Evolutionary conservation across 2,888 invertebrate genomes (phyloP), one percentile per base, ranked within the genome.

Genomic region (Beris morrisii): DNA sequence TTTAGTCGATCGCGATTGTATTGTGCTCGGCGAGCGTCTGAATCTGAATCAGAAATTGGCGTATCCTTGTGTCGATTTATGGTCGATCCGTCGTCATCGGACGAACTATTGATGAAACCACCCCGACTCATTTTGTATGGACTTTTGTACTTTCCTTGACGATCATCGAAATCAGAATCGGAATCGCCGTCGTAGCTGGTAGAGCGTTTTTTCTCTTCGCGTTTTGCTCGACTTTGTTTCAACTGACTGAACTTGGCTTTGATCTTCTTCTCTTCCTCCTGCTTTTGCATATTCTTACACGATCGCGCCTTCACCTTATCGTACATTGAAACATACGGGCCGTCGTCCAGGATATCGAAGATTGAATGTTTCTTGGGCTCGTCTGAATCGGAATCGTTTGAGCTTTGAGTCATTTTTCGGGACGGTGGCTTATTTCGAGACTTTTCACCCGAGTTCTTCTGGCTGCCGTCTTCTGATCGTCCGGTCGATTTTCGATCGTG

Each of bases 251-350:
- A 95, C 80, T 94, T 93, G 7, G 94, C 93, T 79, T 94, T 92
- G 63, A 92, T 88, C 76, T 93, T 93, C 77, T 93, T 93, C 79
- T 93, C 92, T 79, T 94, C 93, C 76, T 92, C 92, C 76, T 93
- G 89, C 76, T 93, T 93, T 77, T 93, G 92, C 90, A 93, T 92
- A 78, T 94, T 95, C 80, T 95, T 94, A 74, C 93, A 94, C 30
- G 95, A 94, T 48, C 95, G 86, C 4, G 95, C 95, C 80, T 95
- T 95, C 0, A 95, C 95, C 82, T 97, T 97, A 78, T 97, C 97
- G 78, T 97, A 97, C 97, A 97, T 97, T 9, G 96, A 96, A 68
- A 95, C 93, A 77, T 95, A 95, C 1, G 95, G 94, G 68, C 90
- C 93, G 75, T 93, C 93, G 76, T 92, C 91, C 53, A 92, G 88